phyloP scores from a whole-genome alignment of 2,888 invertebrate genomes.

The Nemapogon koenigi region DNA sequence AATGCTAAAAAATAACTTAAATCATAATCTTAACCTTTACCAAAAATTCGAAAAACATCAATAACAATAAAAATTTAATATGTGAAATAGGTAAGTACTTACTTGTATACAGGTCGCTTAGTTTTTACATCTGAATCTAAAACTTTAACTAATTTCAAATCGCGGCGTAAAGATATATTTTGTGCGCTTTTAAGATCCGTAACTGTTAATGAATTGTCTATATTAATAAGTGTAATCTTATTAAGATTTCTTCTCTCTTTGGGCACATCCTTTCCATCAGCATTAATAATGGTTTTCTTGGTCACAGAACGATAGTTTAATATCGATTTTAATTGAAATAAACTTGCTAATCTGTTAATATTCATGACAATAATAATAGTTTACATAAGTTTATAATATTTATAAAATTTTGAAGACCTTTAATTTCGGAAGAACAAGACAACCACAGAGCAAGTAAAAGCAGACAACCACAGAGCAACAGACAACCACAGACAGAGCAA shows the following conservation, averaged over 20 bases:
- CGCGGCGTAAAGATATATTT: constrained; percentile 70
- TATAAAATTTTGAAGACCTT: no score
- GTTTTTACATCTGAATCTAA: constrained; percentile 72
- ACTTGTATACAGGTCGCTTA: constrained; percentile 72
- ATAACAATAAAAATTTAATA: no score
- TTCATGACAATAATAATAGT: no score
- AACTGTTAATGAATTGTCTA: constrained; percentile 64
- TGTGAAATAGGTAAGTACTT: no score
- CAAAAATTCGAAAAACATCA: no score
- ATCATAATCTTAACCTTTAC: no score
- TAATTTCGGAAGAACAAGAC: neutral
- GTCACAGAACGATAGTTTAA: constrained; percentile 28
- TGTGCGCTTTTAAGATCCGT: constrained; percentile 73
- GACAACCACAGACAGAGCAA: no score
- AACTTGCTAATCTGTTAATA: constrained; percentile 34
- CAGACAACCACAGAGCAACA: no score
- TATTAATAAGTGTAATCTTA: constrained; percentile 70
- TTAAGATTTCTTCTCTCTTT: constrained; percentile 38
- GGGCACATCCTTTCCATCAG: constrained; percentile 51
- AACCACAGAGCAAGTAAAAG: no score
- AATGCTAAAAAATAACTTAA: no score
- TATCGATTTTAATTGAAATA: constrained; percentile 26
- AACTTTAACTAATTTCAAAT: constrained; percentile 73
- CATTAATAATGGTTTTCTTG: constrained; percentile 31
- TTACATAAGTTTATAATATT: no score